Evolutionary conservation across 2,113 vertebrate species (phyloP).

Genomic region (Heloderma charlesbogerti): DNA sequence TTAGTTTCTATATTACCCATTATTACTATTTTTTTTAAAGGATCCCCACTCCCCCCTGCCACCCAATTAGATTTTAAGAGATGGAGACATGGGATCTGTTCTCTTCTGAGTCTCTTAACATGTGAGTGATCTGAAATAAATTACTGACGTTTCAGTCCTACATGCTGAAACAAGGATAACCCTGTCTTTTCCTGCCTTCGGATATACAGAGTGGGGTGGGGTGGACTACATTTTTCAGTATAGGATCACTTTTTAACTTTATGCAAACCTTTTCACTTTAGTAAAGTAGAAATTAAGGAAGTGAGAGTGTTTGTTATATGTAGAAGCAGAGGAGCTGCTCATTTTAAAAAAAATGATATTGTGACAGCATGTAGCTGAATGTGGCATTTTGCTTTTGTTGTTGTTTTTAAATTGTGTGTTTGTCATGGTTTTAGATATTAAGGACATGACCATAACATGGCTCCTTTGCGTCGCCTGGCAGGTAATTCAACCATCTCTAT

Average conservation of each 20-base stretch:
- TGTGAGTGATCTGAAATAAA: not conserved
- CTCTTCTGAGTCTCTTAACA: not conserved
- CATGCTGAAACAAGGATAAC: not conserved
- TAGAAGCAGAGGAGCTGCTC: not conserved
- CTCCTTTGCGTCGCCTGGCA: not conserved
- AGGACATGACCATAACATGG: not conserved
- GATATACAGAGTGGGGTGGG: not conserved
- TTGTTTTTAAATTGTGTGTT: not conserved
- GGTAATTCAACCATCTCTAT: not conserved
- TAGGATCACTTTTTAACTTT: slow-evolving; percentile 19
- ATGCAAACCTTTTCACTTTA: not conserved
- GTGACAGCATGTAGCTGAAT: not conserved
- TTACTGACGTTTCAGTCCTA: not conserved
- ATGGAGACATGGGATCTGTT: not conserved
- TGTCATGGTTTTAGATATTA: not conserved
- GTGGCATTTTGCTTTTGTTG: not conserved
- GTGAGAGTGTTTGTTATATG: not conserved
- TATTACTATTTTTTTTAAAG: not conserved
- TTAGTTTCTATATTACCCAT: not conserved
- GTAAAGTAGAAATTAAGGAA: slow-evolving; percentile 2
- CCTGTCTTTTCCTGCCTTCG: not conserved
- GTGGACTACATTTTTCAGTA: not conserved
- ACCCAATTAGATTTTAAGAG: not conserved
- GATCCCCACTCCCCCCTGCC: too few relatives aligned
- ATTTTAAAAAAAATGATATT: not conserved